These are phyloP conservation scores for Rhombomys opimus DNA, from an alignment of 2,113 vertebrate genomes.

Conservation along the genomic window DNA sequence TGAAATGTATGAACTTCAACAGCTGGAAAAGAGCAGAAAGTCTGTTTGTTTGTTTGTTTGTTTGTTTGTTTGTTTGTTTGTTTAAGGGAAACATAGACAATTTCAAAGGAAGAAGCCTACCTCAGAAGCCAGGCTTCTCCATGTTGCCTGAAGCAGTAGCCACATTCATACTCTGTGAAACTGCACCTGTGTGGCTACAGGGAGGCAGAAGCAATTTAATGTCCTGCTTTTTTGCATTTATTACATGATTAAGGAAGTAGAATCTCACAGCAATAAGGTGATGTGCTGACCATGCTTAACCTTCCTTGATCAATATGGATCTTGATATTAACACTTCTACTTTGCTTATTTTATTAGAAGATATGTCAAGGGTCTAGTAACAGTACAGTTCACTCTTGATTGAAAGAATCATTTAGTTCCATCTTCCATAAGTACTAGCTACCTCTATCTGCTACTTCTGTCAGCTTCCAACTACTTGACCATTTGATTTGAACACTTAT, in stretches of 20 bases:
- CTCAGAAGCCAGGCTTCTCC: constrained; percentile 51
- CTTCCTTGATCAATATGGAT: neutral
- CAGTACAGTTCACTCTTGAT: neutral
- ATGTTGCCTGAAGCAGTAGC: constrained; percentile 5
- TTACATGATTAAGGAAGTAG: neutral
- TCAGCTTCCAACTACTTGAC: neutral
- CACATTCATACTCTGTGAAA: constrained; percentile 50
- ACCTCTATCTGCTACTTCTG: neutral
- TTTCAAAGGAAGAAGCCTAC: constrained; percentile 1
- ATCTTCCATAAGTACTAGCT: neutral
- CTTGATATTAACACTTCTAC: constrained; percentile 6
- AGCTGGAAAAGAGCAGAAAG: constrained; percentile 36
- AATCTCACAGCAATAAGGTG: neutral
- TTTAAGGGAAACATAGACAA: constrained; percentile 22
- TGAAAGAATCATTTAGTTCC: neutral
- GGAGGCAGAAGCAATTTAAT: constrained; percentile 56
- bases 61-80: neutral
- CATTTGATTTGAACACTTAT: neutral
- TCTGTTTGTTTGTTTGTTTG: neutral
- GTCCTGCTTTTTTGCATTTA: constrained; percentile 57
- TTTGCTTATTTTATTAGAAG: neutral
- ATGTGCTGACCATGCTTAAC: constrained; percentile 15
- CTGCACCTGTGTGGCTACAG: neutral
- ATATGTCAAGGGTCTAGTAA: neutral
- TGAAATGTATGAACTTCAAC: neutral